A percentile compares a stretch with the other conserved stretches of the same genome.
These are phyloP conservation scores for Noctuana brunneofusca DNA, from an alignment of 2,888 invertebrate species.

Conservation along the genomic window DNA sequence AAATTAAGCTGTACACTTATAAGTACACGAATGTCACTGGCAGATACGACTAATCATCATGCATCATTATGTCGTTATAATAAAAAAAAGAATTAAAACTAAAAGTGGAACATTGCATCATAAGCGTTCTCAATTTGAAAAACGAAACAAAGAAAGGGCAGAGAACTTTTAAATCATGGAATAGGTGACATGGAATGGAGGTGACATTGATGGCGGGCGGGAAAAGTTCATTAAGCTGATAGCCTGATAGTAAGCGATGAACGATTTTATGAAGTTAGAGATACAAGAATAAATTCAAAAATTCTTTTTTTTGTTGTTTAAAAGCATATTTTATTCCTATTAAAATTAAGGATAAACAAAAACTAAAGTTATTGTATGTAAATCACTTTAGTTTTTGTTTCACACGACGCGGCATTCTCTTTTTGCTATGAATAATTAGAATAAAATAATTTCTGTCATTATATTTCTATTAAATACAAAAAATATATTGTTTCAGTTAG, in stretches of 20 bases:
- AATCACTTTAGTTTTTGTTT: no score
- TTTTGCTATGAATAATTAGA: no score
- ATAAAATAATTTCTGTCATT: no score
- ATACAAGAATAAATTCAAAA: not conserved
- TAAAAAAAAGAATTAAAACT: slow-evolving; percentile 34
- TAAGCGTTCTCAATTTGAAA: slow-evolving; percentile 49
- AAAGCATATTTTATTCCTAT: no score
- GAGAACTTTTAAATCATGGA: slow-evolving; percentile 76
- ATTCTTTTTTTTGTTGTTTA: not conserved
- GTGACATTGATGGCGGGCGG: slow-evolving; percentile 68
- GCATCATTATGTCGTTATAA: slow-evolving; percentile 31
- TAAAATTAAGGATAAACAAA: no score
- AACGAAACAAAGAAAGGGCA: slow-evolving; percentile 80
- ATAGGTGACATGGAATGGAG: no score
- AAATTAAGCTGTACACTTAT: slow-evolving; percentile 1
- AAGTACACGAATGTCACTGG: slow-evolving; percentile 13
- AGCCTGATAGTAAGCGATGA: slow-evolving; percentile 20
- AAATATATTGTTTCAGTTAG: no score
- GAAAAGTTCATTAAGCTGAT: slow-evolving; percentile 42
- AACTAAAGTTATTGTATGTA: no score
- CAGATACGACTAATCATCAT: slow-evolving; percentile 31
- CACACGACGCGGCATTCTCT: no score
- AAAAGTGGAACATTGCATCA: slow-evolving; percentile 42
- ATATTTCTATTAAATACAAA: no score
- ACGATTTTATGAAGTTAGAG: slow-evolving; percentile 4